A percentile compares a stretch with the other conserved stretches of the same genome.
These are phyloP conservation scores for Ageneiosus marmoratus DNA, from an alignment of 2,113 vertebrate species.

Conservation along the genomic window DNA sequence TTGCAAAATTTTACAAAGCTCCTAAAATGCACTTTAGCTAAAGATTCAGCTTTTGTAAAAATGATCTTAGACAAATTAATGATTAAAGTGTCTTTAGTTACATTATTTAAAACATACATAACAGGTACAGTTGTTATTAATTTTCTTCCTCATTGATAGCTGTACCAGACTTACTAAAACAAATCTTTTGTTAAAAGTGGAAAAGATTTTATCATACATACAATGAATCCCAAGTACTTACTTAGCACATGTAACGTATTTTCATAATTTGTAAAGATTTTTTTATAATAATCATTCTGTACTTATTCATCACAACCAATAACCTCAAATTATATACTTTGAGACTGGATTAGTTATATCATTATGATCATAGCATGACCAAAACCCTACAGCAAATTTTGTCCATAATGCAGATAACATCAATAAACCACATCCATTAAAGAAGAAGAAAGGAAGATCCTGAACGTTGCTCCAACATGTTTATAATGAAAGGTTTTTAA, in stretches of 20 bases:
- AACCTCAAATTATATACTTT: background rate
- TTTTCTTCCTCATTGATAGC: background rate
- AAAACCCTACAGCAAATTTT: background rate
- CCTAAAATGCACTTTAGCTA: no score
- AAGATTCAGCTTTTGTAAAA: no score
- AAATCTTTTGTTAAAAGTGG: no score
- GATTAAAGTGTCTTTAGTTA: no score
- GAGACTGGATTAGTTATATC: background rate
- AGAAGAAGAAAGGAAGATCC: background rate
- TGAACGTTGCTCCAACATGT: constrained; percentile 43
- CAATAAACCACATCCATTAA: constrained; percentile 25
- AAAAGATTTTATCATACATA: no score
- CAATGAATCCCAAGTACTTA: no score
- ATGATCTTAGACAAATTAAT: no score
- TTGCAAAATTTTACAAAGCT: no score
- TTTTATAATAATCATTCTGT: background rate
- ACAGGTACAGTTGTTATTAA: background rate
- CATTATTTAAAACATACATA: background rate
- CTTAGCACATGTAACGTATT: background rate
- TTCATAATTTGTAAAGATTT: background rate
- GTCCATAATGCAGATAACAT: background rate
- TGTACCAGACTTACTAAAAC: background rate
- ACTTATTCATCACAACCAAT: background rate
- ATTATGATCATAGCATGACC: no score
- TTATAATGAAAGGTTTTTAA: constrained; percentile 33